Evolutionary conservation across 2,797 vertebrate genomes (phyloP), one percentile per base, ranked within the genome.

Genomic region (Acanthiza pusilla): DNA sequence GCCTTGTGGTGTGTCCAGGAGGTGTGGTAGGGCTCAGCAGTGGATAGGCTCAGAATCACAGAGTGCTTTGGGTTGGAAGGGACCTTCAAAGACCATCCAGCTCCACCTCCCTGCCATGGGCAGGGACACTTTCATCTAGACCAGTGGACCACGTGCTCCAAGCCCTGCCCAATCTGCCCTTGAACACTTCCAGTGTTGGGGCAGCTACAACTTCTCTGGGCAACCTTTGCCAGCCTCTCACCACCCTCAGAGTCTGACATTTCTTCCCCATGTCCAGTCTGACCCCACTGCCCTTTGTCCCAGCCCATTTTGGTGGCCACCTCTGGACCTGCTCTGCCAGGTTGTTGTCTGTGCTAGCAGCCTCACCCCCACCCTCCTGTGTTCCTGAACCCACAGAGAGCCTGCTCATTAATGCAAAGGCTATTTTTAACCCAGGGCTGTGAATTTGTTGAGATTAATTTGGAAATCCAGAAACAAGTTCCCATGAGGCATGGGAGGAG

Each of bases 331-430:
- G n/a, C 51, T 34, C 11, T 77, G 43, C 23, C 57, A 38, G n/a
- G 13, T 50, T 1, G 0, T 3, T 63, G 36, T 38, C 20, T 63
- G 38, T 71, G 58, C 79, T 71, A 11, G 43, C 53, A 71, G 62
- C 38, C 13, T 68, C 55, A n/a, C 18, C 8, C 1, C 29, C 3
- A 2, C 32, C 25, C 40, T 40, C 6, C 26, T 0, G 2, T 51
- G 38, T 20, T 71, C 34, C 48, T 62, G 62, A 67, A 20, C 18
- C 7, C 5, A 4, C 17, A 20, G 53, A 54, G 34, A 54, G 13
- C 36, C 60, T 72, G 57, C 57, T 74, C 21, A 53, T 78, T 32
- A 72, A 30, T 65, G 55, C 77, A 65, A 32, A 61, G 36, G 16
- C 32, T 83, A 2, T 25, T 68, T 47, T 40, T 88, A 34, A 55